Conservation (phyloP, 2,113 vertebrate species). For the Murina feae region DNA sequence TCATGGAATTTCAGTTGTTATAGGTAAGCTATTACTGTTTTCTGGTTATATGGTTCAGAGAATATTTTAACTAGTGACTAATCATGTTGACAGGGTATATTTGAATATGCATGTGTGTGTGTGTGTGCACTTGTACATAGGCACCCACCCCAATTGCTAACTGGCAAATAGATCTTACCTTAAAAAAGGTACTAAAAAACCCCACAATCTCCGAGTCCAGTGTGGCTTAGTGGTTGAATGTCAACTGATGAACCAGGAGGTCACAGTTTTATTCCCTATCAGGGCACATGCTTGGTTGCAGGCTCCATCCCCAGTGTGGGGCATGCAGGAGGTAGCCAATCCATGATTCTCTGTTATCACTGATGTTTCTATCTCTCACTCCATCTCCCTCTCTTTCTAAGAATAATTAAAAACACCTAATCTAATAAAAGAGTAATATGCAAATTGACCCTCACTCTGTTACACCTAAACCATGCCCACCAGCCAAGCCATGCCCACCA, state of each 20-base stretch:
- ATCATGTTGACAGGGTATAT: neutral
- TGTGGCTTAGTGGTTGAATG: too few species aligned
- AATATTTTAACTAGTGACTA: neutral
- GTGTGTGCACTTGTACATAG: rapidly evolving
- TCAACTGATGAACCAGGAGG: too few species aligned
- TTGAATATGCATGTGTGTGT: neutral
- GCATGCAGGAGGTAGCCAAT: too few species aligned
- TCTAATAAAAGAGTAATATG: too few species aligned
- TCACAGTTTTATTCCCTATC: too few species aligned
- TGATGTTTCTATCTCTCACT: too few species aligned
- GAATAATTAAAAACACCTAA: neutral
- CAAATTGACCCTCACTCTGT: too few species aligned
- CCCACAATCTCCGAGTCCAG: neutral
- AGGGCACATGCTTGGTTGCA: too few species aligned
- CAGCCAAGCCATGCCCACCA: too few species aligned
- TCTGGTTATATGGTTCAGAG: neutral
- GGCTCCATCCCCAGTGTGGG: too few species aligned
- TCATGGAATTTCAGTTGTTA: neutral
- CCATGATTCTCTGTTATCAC: too few species aligned
- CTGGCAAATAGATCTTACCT: neutral
- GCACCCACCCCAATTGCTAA: neutral
- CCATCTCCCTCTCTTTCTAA: neutral
- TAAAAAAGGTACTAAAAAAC: neutral
- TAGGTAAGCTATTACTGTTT: neutral
- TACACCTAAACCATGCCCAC: too few species aligned